phyloP scores from a whole-genome alignment of 2,113 vertebrate species.

The Cathartes aura region DNA sequence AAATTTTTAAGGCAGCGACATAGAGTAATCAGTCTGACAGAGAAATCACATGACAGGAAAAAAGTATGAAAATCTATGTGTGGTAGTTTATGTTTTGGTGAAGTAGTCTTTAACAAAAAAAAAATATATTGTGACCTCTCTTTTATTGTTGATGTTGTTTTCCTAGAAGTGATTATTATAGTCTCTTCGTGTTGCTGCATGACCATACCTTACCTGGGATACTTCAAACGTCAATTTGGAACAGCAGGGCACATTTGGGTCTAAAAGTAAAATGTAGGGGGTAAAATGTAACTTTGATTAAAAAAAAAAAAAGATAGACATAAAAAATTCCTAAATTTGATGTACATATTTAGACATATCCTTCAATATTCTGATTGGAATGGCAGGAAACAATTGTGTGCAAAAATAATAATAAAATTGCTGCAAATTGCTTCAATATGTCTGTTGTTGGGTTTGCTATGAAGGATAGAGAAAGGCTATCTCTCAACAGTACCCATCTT shows the following conservation, averaged over 20 bases:
- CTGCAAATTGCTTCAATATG: neutral
- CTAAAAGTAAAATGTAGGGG: neutral
- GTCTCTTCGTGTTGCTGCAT: neutral
- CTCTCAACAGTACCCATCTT: neutral
- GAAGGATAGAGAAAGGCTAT: neutral
- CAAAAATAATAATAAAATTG: neutral
- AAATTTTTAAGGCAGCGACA: neutral
- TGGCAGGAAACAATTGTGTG: neutral
- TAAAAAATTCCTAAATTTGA: neutral
- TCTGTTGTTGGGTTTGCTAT: neutral
- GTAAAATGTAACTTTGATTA: neutral
- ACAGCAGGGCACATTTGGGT: neutral
- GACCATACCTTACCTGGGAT: neutral
- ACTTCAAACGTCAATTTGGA: neutral
- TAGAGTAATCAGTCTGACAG: neutral
- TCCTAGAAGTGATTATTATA: neutral
- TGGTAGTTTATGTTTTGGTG: neutral
- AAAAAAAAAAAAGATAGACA: neutral
- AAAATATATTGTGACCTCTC: neutral
- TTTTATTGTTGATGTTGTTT: neutral
- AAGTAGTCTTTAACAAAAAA: neutral
- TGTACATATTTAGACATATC: neutral
- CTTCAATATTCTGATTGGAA: neutral
- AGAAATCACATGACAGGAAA: neutral
- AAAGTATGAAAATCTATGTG: neutral